phyloP scores from a whole-genome alignment of 2,888 invertebrate species.

The Drosophila yooni region DNA sequence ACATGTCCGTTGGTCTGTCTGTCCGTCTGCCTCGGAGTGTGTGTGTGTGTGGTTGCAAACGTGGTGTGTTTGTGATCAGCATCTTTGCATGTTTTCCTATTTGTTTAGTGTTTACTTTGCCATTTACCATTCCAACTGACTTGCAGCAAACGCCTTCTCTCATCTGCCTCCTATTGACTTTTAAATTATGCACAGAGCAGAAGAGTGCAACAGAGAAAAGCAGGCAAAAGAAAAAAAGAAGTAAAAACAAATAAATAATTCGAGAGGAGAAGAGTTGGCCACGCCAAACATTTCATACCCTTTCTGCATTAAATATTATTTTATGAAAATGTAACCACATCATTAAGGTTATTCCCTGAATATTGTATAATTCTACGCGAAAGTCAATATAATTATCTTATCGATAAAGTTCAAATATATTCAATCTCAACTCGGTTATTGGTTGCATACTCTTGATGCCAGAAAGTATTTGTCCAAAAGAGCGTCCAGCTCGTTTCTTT shows the following conservation, averaged over 20 bases:
- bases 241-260: background rate
- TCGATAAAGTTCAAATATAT: background rate
- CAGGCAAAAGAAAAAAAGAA: conserved; percentile 16
- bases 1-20: conserved; percentile 37
- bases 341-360: background rate
- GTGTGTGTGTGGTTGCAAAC: conserved; percentile 14
- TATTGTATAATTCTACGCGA: too few species aligned
- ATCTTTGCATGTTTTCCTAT: conserved; percentile 69
- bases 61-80: conserved; percentile 51
- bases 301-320: background rate
- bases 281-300: conserved; percentile 1
- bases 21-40: conserved; percentile 4
- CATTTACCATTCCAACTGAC: conserved; percentile 4
- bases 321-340: background rate
- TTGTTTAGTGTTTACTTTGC: conserved; percentile 65
- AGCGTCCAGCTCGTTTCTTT: background rate
- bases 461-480: background rate
- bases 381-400: too few species aligned
- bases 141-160: conserved; percentile 25
- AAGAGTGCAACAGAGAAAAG: conserved; percentile 10
- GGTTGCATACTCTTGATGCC: background rate
- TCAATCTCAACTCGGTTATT: background rate
- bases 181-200: conserved; percentile 61
- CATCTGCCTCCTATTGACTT: conserved; percentile 64
- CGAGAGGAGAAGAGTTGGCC: background rate